phyloP scores from a whole-genome alignment of 2,113 vertebrate genomes.

The Sturnus vulgaris region DNA sequence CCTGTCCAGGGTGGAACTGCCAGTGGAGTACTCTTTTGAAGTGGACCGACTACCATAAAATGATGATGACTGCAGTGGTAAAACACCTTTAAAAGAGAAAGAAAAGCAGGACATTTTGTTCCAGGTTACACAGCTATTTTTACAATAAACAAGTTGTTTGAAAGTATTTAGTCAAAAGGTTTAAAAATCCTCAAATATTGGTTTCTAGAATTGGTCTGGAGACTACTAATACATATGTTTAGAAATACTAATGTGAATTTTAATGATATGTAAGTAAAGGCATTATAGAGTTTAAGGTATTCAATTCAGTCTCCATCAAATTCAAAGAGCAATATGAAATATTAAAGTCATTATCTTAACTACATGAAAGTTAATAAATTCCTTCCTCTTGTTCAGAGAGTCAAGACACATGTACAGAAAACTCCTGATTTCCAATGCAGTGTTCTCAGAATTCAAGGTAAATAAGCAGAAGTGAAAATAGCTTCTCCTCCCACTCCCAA shows the following conservation, averaged over 20 bases:
- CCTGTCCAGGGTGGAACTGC: conserved; percentile 87
- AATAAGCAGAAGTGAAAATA: not conserved
- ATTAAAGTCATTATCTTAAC: not conserved
- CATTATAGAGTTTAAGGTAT: not conserved
- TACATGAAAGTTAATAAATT: not conserved
- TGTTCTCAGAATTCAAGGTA: not conserved
- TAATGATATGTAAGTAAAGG: not conserved
- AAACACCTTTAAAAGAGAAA: conserved; percentile 73
- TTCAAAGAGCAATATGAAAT: not conserved
- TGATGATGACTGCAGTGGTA: conserved; percentile 88
- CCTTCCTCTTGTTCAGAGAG: not conserved
- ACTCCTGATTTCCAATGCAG: not conserved
- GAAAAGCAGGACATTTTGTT: not conserved
- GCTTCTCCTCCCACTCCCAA: not conserved
- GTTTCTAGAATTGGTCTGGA: not conserved
- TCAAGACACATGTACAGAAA: not conserved
- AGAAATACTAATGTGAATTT: not conserved
- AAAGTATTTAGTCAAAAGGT: not conserved
- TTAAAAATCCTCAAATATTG: not conserved
- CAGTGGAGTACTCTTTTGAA: conserved; percentile 85
- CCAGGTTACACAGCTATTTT: not conserved
- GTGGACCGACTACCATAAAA: conserved; percentile 87
- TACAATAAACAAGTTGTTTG: not conserved
- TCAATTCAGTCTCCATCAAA: not conserved
- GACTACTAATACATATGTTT: not conserved